Evolutionary conservation across 2,797 vertebrate species (phyloP).

Genomic region (Gymnoscopelus braueri): DNA sequence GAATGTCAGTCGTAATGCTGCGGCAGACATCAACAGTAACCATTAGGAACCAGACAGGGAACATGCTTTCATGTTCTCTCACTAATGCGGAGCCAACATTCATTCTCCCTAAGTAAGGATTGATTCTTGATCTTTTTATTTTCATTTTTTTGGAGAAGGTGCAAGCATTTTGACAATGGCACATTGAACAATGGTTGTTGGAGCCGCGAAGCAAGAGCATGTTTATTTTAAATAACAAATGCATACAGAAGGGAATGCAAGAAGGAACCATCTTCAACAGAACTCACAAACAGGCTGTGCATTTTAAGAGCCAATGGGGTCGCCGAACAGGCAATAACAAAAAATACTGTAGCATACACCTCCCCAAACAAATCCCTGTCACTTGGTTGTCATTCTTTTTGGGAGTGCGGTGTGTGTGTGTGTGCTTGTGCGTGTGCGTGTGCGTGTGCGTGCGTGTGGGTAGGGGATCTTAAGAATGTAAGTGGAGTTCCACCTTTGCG

Average conservation of each 20-base stretch:
- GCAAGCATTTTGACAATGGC: constrained; percentile 5
- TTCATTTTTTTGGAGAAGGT: background rate
- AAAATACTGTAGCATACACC: constrained; percentile 28
- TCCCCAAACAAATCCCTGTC: constrained; percentile 34
- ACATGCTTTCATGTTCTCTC: too few relatives aligned
- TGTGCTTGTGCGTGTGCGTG: too few relatives aligned
- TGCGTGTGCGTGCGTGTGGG: background rate
- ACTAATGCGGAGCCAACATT: too few relatives aligned
- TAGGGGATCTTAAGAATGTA: constrained; percentile 41
- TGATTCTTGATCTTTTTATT: constrained; percentile 18
- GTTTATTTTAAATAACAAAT: too few relatives aligned
- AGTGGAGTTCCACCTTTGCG: constrained; percentile 35
- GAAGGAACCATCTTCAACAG: constrained; percentile 30
- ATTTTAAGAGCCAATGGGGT: constrained; percentile 29
- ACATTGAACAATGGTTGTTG: constrained; percentile 5
- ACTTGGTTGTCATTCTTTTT: constrained; percentile 11
- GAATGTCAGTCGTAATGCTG: constrained; percentile 11
- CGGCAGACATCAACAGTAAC: constrained; percentile 1
- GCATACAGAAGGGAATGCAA: constrained; percentile 1
- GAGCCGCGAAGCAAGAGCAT: too few relatives aligned
- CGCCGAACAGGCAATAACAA: constrained; percentile 35
- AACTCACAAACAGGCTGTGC: constrained; percentile 27
- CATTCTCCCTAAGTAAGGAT: background rate
- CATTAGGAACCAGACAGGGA: background rate
- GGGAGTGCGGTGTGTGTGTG: constrained; percentile 3